phyloP scores from a whole-genome alignment of 2,113 vertebrate genomes.

The Leucoraja erinaceus region DNA sequence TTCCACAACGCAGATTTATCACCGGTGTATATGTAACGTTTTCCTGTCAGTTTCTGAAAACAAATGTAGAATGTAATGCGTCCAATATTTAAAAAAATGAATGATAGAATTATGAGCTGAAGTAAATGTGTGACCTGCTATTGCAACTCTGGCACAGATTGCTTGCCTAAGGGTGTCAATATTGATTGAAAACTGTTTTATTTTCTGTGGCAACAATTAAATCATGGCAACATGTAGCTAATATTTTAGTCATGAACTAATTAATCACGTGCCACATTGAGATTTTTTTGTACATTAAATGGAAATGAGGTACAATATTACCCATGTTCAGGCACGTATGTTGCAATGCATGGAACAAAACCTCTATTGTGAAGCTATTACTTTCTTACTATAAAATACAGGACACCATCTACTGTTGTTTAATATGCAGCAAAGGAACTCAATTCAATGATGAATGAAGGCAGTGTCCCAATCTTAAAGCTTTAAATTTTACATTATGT shows the following conservation, averaged over 20 bases:
- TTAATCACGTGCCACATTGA: background rate
- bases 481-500: background rate
- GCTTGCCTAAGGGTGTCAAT: background rate
- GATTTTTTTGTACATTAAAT: background rate
- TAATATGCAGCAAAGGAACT: background rate
- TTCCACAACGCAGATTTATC: background rate
- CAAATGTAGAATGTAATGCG: background rate
- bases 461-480: background rate
- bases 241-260: background rate
- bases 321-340: background rate
- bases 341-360: background rate
- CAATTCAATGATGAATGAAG: background rate
- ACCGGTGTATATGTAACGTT: background rate
- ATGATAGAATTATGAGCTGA: background rate
- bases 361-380: background rate
- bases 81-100: background rate
- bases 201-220: background rate
- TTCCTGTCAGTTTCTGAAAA: background rate
- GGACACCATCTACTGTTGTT: background rate
- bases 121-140: background rate
- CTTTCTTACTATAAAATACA: background rate
- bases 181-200: background rate
- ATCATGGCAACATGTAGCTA: background rate
- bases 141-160: background rate
- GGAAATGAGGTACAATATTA: background rate